These are phyloP conservation scores for Lasioglossum villosulum DNA, from an alignment of 2,888 invertebrate genomes.

Conservation along the genomic window DNA sequence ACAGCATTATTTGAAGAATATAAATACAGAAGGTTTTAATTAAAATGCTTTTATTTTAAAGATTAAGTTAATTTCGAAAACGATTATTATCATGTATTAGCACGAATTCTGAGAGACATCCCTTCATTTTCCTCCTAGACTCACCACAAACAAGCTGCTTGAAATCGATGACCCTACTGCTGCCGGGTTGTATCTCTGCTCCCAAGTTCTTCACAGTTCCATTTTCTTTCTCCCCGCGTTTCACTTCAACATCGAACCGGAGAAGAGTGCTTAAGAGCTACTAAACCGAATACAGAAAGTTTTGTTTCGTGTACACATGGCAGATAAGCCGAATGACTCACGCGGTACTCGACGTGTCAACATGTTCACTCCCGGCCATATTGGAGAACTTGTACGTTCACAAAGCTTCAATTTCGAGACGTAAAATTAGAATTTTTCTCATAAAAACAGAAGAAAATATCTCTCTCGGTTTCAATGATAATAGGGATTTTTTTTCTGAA, in stretches of 20 bases:
- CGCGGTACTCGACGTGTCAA: neutral
- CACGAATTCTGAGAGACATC: slow-evolving; percentile 3
- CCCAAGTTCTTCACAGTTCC: slow-evolving; percentile 17
- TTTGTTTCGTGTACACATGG: neutral
- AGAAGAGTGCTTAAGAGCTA: slow-evolving; percentile 6
- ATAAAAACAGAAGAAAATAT: neutral
- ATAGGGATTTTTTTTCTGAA: no score
- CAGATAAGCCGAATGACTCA: neutral
- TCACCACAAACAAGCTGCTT: slow-evolving; percentile 14
- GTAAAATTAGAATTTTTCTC: neutral
- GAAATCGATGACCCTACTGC: slow-evolving; percentile 20
- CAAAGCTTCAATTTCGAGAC: neutral
- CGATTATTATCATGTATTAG: neutral
- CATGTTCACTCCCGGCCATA: neutral
- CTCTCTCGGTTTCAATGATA: neutral
- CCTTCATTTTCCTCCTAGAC: neutral
- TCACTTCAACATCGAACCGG: neutral
- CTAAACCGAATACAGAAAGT: slow-evolving; percentile 16
- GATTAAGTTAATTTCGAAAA: neutral
- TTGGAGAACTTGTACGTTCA: neutral
- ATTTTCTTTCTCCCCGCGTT: slow-evolving; percentile 14
- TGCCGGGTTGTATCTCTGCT: slow-evolving; percentile 10
- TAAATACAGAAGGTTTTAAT: neutral
- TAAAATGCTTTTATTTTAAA: neutral
- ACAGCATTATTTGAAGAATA: neutral